Conservation (phyloP, 1,140 invertebrate genomes). For the Apolygus lucorum region DNA sequence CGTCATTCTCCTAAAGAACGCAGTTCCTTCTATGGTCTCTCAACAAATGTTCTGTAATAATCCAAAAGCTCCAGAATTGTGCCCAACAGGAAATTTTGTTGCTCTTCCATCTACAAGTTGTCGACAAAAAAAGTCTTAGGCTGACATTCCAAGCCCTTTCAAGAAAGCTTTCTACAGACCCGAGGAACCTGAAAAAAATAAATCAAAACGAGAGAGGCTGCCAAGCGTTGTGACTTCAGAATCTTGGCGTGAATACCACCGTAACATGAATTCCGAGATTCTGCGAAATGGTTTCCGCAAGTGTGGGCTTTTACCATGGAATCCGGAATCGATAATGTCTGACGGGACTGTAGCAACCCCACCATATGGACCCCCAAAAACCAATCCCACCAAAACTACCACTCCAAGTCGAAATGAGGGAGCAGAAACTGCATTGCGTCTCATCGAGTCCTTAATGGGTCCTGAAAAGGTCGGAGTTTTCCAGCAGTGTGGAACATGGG, state of each 20-base stretch:
- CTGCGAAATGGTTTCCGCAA: not conserved
- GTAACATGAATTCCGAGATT: not conserved
- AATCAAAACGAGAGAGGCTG: not conserved
- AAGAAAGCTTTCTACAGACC: not conserved
- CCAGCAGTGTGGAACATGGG: not conserved
- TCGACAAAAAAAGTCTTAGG: not conserved
- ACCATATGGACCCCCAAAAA: not conserved
- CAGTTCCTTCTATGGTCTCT: not conserved
- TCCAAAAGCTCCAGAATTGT: not conserved
- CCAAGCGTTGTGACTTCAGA: not conserved
- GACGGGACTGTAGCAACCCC: not conserved
- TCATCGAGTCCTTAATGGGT: not conserved
- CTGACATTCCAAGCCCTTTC: not conserved
- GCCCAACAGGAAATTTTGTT: not conserved
- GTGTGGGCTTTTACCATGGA: conserved; percentile 3
- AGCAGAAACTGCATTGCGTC: not conserved
- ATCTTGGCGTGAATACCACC: not conserved
- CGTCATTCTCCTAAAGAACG: not conserved
- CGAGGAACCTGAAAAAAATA: not conserved
- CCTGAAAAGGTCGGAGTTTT: not conserved
- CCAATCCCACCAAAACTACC: not conserved
- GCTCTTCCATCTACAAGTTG: not conserved
- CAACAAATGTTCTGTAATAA: not conserved
- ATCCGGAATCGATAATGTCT: too few species aligned
- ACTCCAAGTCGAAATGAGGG: not conserved